A percentile compares a stretch with the other conserved stretches of the same genome.
phyloP scores from a whole-genome alignment of 1,140 invertebrate species.

The Aricia agestis region DNA sequence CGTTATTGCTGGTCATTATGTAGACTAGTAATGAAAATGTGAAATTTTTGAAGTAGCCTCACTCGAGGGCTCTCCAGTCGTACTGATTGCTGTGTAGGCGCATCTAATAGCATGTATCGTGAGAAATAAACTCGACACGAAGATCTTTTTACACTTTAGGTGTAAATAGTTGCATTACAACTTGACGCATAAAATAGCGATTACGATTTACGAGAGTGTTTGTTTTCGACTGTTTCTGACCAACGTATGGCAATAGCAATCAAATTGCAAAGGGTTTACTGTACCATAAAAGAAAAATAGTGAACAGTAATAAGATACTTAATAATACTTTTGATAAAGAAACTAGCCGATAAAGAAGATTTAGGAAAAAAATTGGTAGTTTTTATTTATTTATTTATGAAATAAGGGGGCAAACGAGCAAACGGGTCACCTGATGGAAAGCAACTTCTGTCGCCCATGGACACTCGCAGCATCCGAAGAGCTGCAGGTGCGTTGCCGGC shows the following conservation, averaged over 20 bases:
- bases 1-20: background rate
- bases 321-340: too few relatives aligned
- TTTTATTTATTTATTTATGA: too few relatives aligned
- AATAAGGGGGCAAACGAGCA: too few relatives aligned
- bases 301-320: too few relatives aligned
- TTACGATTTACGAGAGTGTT: background rate
- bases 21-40: constrained; percentile 3
- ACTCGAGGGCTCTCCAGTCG: background rate
- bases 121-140: background rate
- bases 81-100: constrained; percentile 4
- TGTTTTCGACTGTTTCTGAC: background rate
- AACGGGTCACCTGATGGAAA: too few relatives aligned
- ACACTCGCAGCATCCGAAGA: too few relatives aligned
- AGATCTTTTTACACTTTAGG: background rate
- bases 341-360: background rate
- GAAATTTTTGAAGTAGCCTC: background rate
- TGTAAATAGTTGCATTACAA: background rate
- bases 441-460: too few relatives aligned
- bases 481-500: too few relatives aligned
- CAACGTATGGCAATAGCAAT: background rate
- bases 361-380: background rate
- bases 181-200: background rate
- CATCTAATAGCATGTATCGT: constrained; percentile 3
- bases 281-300: background rate
- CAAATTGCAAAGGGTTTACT: background rate